phyloP scores from a whole-genome alignment of 2,888 invertebrate genomes.

The Ptychoptera contaminata region DNA sequence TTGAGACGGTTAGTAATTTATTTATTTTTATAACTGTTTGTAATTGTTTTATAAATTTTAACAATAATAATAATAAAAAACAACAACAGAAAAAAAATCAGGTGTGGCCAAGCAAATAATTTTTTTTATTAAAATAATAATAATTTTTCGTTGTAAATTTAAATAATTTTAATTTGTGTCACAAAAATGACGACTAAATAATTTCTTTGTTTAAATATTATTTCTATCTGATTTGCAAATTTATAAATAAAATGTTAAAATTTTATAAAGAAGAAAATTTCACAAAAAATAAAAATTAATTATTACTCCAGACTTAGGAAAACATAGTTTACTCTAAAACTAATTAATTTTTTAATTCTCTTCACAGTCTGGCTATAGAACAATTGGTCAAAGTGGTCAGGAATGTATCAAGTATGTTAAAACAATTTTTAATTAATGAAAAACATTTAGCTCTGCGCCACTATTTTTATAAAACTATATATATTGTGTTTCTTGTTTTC shows the following conservation, averaged over 20 bases:
- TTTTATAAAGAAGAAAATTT: not conserved
- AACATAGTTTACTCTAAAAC: too few species aligned
- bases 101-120: too few species aligned
- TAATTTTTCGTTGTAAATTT: not conserved
- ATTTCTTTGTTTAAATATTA: too few species aligned
- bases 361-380: slow-evolving; percentile 22
- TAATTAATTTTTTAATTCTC: not conserved
- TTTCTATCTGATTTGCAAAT: not conserved
- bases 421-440: not conserved
- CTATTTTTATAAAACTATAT: not conserved
- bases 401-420: slow-evolving; percentile 20
- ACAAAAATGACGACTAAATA: too few species aligned
- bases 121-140: not conserved
- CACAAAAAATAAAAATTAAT: not conserved
- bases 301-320: too few species aligned
- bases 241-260: too few species aligned
- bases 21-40: too few species aligned
- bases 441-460: not conserved
- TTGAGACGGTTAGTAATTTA: slow-evolving; percentile 13
- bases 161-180: too few species aligned
- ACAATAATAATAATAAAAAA: too few species aligned
- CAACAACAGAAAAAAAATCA: too few species aligned
- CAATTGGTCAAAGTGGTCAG: slow-evolving; percentile 24
- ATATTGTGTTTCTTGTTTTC: not conserved
- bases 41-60: not conserved